Evolutionary conservation across 2,797 vertebrate species (phyloP).

Genomic region (Psittacula echo): DNA sequence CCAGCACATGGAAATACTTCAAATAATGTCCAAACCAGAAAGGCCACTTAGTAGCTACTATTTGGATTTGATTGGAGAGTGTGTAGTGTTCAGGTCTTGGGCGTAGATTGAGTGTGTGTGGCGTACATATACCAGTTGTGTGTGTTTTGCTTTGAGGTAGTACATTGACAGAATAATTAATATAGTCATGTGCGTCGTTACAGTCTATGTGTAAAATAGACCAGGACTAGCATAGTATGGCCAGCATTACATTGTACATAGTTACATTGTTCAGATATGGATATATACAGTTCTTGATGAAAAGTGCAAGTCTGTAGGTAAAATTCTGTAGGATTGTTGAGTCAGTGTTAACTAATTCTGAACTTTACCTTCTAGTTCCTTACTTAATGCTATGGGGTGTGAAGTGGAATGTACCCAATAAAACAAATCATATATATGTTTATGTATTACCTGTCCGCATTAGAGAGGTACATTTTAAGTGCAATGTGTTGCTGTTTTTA

Average conservation of each 20-base stretch:
- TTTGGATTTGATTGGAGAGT: neutral
- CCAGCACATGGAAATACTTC: neutral
- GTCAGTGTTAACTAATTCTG: neutral
- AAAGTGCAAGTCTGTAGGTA: neutral
- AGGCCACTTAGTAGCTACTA: neutral
- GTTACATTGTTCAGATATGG: neutral
- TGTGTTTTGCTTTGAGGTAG: neutral
- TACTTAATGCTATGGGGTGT: neutral
- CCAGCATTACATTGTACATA: neutral
- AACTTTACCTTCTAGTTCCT: neutral
- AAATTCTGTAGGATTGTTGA: fast-evolving
- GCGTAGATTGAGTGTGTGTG: neutral
- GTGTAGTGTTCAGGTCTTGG: neutral
- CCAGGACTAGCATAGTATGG: neutral
- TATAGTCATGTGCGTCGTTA: neutral
- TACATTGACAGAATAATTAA: neutral
- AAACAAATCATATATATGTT: neutral
- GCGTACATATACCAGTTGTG: neutral
- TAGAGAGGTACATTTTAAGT: neutral
- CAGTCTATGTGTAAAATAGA: neutral
- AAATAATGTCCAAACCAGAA: neutral
- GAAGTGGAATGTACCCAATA: neutral
- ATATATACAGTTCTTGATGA: neutral
- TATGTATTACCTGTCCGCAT: neutral
- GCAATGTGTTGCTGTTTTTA: neutral